Percentiles rank a stretch among this genome's conserved stretches.
phyloP scores from a whole-genome alignment of 2,888 invertebrate species.

The Cheilosia grossa region DNA sequence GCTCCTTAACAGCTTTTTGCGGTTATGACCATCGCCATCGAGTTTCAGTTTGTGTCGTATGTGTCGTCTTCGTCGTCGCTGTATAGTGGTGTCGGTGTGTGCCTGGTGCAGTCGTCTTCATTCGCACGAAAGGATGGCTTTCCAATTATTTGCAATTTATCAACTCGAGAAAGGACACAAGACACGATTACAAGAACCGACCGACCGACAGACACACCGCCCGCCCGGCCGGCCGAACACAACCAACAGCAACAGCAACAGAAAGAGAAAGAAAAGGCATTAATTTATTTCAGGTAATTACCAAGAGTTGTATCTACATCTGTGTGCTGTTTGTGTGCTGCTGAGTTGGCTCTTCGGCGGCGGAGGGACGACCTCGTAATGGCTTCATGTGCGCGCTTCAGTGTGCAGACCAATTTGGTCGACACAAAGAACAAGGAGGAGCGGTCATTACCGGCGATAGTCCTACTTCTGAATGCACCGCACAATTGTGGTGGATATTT shows the following conservation, averaged over 20 bases:
- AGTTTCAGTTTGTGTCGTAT: conserved; percentile 21
- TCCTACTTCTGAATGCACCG: conserved; percentile 24
- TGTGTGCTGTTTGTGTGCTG: not conserved
- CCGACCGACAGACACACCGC: not conserved
- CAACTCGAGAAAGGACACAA: conserved; percentile 57
- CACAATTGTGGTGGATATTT: not conserved
- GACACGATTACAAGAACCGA: conserved; percentile 6
- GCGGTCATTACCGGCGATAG: conserved; percentile 28
- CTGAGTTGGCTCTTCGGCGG: conserved; percentile 4
- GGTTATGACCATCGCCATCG: conserved; percentile 56
- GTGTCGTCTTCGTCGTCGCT: conserved; percentile 14
- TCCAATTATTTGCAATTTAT: conserved; percentile 65
- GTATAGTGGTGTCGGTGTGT: no score
- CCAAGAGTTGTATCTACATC: conserved; percentile 17
- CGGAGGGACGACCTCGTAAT: conserved; percentile 46
- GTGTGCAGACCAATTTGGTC: conserved; percentile 2
- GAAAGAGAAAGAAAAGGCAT: conserved; percentile 7
- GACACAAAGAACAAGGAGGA: conserved; percentile 15
- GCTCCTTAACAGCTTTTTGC: conserved; percentile 58
- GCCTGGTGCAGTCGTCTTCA: not conserved
- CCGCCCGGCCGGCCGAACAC: not conserved
- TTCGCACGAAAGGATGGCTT: conserved; percentile 44
- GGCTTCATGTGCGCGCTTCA: conserved; percentile 37
- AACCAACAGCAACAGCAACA: not conserved
- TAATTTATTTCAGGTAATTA: conserved; percentile 66